Conservation (phyloP, 2,797 vertebrate genomes). For the Sternotherus odoratus region DNA sequence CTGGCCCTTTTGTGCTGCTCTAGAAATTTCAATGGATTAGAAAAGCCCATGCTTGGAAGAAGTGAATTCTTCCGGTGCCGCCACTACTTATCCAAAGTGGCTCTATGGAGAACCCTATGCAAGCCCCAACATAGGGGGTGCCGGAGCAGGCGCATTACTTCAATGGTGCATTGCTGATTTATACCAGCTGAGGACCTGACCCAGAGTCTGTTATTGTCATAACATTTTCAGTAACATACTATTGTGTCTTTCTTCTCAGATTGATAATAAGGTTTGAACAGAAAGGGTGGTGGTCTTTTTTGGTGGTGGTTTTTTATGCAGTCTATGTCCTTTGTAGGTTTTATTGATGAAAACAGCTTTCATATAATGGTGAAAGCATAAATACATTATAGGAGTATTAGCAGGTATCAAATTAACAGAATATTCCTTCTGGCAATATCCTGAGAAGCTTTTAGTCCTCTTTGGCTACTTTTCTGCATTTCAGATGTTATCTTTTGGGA, state of each 20-base stretch:
- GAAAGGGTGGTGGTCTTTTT: slow-evolving; percentile 14
- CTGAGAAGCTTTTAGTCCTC: slow-evolving; percentile 7
- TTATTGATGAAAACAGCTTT: slow-evolving; percentile 33
- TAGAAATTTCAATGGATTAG: neutral
- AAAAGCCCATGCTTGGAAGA: neutral
- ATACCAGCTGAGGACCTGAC: neutral
- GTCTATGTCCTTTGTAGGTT: neutral
- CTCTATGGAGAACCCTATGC: neutral
- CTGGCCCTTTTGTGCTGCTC: no score
- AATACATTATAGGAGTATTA: neutral
- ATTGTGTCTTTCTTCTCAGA: slow-evolving; percentile 7
- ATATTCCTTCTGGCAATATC: slow-evolving; percentile 6
- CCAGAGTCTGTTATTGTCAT: neutral
- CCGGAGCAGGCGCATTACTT: neutral
- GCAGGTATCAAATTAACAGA: slow-evolving; percentile 13
- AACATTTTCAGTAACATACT: neutral
- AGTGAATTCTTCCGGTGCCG: neutral
- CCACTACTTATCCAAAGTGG: neutral
- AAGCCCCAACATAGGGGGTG: neutral
- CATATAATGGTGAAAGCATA: neutral
- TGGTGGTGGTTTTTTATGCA: neutral
- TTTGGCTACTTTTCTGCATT: neutral
- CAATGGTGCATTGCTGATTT: neutral
- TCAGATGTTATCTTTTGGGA: neutral
- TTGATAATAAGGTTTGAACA: slow-evolving; percentile 13